A percentile compares a stretch with the other conserved stretches of the same genome.
phyloP scores from a whole-genome alignment of 2,888 invertebrate genomes.

The Archips xylosteana region DNA sequence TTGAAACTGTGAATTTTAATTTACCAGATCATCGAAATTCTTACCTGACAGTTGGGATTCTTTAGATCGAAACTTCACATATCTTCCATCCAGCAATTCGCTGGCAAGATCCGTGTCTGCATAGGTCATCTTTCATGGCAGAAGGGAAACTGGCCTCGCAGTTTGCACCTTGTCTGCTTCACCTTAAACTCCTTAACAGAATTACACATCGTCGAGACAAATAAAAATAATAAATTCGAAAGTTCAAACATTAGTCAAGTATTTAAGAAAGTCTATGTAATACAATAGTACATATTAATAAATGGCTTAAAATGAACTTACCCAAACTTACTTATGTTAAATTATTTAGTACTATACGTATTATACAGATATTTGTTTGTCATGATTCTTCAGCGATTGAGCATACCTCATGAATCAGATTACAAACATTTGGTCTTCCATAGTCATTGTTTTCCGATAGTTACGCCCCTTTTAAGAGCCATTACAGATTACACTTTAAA shows the following conservation, averaged over 20 bases:
- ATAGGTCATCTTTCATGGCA: neutral
- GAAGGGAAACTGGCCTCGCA: neutral
- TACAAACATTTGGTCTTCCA: neutral
- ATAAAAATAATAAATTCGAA: slow-evolving; percentile 9
- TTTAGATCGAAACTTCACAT: neutral
- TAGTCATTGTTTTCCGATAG: neutral
- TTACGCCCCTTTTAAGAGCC: neutral
- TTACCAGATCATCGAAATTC: slow-evolving; percentile 9
- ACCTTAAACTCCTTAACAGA: slow-evolving; percentile 36
- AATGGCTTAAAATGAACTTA: slow-evolving; percentile 16
- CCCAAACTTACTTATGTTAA: neutral
- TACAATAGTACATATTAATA: slow-evolving; percentile 1
- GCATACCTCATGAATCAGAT: neutral
- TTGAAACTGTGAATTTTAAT: slow-evolving; percentile 4
- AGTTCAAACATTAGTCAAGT: neutral
- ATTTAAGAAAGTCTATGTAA: neutral
- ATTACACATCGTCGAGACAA: slow-evolving; percentile 22
- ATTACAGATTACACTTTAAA: neutral
- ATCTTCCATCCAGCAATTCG: slow-evolving; percentile 1
- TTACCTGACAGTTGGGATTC: slow-evolving; percentile 19
- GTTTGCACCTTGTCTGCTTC: neutral
- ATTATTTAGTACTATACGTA: neutral
- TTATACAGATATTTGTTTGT: neutral
- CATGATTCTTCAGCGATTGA: neutral
- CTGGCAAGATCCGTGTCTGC: neutral